phyloP scores from a whole-genome alignment of 2,797 vertebrate species.

The Xenops minutus region DNA sequence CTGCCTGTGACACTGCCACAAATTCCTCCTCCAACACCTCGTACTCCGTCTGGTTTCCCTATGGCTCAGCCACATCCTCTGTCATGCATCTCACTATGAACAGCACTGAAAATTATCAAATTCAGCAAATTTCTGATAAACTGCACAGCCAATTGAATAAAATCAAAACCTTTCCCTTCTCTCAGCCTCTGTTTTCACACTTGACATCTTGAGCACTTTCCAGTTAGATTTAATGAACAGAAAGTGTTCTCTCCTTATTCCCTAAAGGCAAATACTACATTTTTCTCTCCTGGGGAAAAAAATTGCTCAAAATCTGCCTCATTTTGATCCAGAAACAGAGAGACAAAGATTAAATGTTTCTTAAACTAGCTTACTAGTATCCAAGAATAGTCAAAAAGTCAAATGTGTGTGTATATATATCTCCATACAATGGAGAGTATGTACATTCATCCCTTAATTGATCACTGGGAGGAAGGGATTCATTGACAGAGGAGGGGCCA shows the following conservation, averaged over 20 bases:
- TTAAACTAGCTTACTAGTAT: neutral
- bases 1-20: neutral
- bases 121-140: neutral
- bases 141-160: neutral
- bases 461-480: neutral
- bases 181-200: neutral
- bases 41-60: fast-evolving
- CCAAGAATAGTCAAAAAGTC: neutral
- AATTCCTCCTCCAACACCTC: neutral
- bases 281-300: neutral
- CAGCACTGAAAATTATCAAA: neutral
- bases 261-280: neutral
- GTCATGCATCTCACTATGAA: neutral
- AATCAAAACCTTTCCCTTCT: neutral
- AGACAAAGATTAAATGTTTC: neutral
- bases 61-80: neutral
- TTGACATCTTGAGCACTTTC: conserved; percentile 2
- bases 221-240: conserved; percentile 5
- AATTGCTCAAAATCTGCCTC: neutral
- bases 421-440: neutral
- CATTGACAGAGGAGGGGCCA: neutral
- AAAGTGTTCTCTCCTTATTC: neutral
- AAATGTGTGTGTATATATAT: neutral
- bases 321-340: neutral
- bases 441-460: neutral